A percentile compares a stretch with the other conserved stretches of the same genome.
Evolutionary conservation across 2,888 invertebrate species (phyloP).

Genomic region (Timema podura): DNA sequence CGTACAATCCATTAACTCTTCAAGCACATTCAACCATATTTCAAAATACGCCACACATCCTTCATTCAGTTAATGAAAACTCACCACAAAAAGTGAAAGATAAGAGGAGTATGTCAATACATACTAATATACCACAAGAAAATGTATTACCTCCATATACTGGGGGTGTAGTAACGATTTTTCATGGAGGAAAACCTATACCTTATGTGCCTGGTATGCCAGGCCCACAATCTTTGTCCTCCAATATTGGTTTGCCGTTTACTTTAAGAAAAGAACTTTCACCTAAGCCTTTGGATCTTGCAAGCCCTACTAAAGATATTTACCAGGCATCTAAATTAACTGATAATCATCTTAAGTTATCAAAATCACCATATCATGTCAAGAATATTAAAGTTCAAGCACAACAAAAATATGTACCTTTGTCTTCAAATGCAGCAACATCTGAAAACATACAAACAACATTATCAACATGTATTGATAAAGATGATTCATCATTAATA

Average conservation of each 20-base stretch:
- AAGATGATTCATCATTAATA: no score
- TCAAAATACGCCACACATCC: constrained; percentile 10
- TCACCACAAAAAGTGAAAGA: no score
- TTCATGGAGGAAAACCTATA: constrained; percentile 70
- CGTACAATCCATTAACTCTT: constrained; percentile 64
- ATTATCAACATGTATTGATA: no score
- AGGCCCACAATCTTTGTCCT: constrained; percentile 63
- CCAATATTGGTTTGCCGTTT: constrained; percentile 20
- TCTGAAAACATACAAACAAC: no score
- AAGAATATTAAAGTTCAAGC: no score
- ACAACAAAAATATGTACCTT: no score
- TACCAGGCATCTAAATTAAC: no score
- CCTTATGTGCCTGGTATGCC: constrained; percentile 86
- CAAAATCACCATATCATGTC: no score
- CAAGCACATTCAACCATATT: constrained; percentile 36
- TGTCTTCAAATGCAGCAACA: no score
- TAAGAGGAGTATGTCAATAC: no score
- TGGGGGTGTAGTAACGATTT: constrained; percentile 59
- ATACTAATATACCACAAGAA: constrained; percentile 18
- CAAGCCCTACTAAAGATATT: constrained; percentile 40
- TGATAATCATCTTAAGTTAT: no score
- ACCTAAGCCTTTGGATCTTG: constrained; percentile 39
- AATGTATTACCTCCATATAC: constrained; percentile 36
- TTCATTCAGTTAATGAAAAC: not conserved
- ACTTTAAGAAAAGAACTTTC: constrained; percentile 17